A percentile compares a stretch with the other conserved stretches of the same genome.
phyloP scores from a whole-genome alignment of 1,140 invertebrate genomes.

The Conus betulinus region DNA sequence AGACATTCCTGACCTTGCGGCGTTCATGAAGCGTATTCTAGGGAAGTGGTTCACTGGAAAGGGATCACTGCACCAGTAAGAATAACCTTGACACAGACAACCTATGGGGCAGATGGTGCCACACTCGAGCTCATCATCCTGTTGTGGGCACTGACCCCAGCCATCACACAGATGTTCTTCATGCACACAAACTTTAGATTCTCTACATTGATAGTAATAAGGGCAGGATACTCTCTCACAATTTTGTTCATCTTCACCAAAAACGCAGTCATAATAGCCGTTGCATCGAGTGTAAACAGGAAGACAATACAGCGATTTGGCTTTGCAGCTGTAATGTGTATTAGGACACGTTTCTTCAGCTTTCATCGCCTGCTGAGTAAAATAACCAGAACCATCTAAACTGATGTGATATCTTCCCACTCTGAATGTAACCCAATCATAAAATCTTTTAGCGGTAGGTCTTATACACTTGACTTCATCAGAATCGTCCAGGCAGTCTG shows the following conservation, averaged over 20 bases:
- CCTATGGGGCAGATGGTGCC: slow-evolving; percentile 21
- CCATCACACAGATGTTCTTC: too few relatives aligned
- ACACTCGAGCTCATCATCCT: background rate
- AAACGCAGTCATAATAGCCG: slow-evolving; percentile 12
- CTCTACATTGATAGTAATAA: slow-evolving; percentile 17
- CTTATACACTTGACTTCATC: too few relatives aligned
- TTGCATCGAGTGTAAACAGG: slow-evolving; percentile 37
- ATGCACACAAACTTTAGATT: slow-evolving; percentile 26
- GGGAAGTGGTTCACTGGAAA: background rate
- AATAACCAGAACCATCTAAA: too few relatives aligned
- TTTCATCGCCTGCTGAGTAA: too few relatives aligned
- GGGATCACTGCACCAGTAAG: background rate
- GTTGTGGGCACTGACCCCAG: too few relatives aligned
- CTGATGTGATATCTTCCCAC: too few relatives aligned
- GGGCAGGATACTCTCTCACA: background rate
- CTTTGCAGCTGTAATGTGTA: too few relatives aligned
- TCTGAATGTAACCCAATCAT: too few relatives aligned
- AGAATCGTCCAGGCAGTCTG: too few relatives aligned
- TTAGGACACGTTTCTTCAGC: too few relatives aligned
- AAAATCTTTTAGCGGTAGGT: too few relatives aligned
- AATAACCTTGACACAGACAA: slow-evolving; percentile 17
- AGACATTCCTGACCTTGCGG: background rate
- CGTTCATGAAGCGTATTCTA: slow-evolving; percentile 17
- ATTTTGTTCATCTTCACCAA: slow-evolving; percentile 27
- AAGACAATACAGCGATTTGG: background rate